Evolutionary conservation across 2,113 vertebrate species (phyloP).

Genomic region (Fukomys damarensis): DNA sequence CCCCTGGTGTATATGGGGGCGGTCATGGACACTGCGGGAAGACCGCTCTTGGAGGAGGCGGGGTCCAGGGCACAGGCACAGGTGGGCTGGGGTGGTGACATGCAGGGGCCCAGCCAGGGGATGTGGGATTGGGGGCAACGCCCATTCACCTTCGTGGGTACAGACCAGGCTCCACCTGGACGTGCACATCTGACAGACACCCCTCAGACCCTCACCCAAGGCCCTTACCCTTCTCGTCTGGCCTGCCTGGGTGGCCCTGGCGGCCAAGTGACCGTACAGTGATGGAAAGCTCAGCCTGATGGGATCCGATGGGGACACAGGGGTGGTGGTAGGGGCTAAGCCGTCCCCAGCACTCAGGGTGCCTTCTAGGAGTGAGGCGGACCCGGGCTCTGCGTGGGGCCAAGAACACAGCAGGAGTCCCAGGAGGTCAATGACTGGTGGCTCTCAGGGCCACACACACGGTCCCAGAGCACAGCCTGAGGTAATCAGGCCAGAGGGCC

Average conservation of each 20-base stretch:
- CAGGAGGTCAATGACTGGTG: too few species aligned
- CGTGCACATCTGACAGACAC: rapidly evolving
- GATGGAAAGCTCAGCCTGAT: not conserved
- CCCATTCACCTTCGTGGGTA: not conserved
- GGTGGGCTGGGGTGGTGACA: too few species aligned
- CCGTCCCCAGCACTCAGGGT: not conserved
- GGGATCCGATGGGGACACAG: not conserved
- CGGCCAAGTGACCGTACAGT: not conserved
- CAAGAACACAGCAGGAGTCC: too few species aligned
- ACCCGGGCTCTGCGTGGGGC: too few species aligned
- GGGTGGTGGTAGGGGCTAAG: not conserved
- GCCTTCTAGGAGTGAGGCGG: not conserved
- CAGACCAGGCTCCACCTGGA: not conserved
- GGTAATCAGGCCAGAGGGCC: too few species aligned
- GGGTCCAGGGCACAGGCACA: not conserved
- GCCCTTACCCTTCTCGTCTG: not conserved
- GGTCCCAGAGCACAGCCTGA: too few species aligned
- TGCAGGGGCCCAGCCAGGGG: not conserved
- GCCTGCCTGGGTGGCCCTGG: not conserved
- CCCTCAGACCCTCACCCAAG: not conserved
- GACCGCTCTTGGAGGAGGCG: not conserved
- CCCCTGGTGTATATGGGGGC: not conserved
- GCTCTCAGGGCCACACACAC: too few species aligned
- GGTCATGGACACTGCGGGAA: not conserved
- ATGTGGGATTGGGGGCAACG: not conserved